Conservation (phyloP, 1,140 invertebrate genomes). For the Coenobita brevimanus region DNA sequence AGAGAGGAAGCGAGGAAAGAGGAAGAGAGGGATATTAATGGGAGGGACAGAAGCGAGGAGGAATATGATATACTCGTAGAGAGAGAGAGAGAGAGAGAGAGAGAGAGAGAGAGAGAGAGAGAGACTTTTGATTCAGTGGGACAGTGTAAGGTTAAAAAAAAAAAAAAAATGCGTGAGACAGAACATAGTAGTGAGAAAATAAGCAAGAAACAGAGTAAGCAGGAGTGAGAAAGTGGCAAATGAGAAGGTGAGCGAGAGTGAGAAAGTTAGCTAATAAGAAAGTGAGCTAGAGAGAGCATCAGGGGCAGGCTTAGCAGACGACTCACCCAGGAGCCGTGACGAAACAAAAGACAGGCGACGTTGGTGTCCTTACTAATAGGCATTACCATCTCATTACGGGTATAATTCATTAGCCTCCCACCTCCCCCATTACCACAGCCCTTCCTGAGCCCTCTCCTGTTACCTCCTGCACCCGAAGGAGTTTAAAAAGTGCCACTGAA, state of each 20-base stretch:
- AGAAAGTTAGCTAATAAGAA: too few relatives aligned
- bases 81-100: neutral
- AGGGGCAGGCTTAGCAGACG: neutral
- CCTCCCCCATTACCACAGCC: constrained; percentile 53
- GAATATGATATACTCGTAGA: neutral
- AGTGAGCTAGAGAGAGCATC: neutral
- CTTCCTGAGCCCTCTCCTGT: constrained; percentile 14
- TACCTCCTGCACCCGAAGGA: constrained; percentile 14
- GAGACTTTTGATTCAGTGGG: neutral
- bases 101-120: too few relatives aligned
- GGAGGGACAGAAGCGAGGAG: neutral
- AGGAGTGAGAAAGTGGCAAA: neutral
- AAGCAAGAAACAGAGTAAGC: neutral
- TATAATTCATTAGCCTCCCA: constrained; percentile 65
- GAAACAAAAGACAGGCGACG: constrained; percentile 1
- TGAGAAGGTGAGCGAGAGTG: neutral
- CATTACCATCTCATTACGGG: constrained; percentile 64
- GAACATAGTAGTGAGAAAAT: neutral
- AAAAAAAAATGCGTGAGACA: neutral
- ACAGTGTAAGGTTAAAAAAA: neutral
- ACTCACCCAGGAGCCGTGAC: neutral
- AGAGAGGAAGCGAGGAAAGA: neutral
- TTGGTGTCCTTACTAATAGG: constrained; percentile 50
- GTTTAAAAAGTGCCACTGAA: constrained; percentile 55
- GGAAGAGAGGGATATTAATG: neutral